These are phyloP conservation scores for Apistogramma diplotaenia DNA, from an alignment of 2,113 vertebrate species.

Conservation along the genomic window DNA sequence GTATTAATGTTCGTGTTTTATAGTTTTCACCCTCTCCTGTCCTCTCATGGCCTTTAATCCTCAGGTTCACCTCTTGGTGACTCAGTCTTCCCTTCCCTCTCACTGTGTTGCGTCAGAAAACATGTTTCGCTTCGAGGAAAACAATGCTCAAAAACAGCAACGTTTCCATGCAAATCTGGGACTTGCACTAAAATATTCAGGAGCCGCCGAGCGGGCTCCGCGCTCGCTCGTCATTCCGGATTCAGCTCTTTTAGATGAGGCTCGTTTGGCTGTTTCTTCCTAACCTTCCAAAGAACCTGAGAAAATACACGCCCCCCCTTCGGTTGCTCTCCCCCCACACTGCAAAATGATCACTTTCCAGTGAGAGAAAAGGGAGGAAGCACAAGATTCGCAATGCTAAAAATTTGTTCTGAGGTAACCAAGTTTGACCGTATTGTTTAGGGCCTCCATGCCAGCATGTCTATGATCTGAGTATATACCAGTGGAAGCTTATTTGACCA, in stretches of 20 bases:
- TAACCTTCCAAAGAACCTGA: background rate
- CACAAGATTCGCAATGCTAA: background rate
- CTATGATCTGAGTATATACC: background rate
- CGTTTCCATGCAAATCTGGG: slow-evolving; percentile 17
- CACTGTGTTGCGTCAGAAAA: slow-evolving; percentile 13
- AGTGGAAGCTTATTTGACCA: background rate
- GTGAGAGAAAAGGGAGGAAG: background rate
- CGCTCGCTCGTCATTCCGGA: slow-evolving; percentile 1
- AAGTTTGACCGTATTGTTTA: background rate
- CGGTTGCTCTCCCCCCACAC: background rate
- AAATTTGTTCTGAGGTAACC: background rate
- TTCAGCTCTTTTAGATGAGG: background rate
- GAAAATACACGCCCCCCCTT: background rate
- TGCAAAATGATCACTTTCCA: background rate
- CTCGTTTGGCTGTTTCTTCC: background rate
- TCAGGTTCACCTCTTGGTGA: background rate
- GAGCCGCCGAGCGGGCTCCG: background rate
- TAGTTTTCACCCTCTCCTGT: background rate
- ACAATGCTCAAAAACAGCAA: slow-evolving; percentile 14
- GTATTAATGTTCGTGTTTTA: background rate
- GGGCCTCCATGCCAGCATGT: accelerated
- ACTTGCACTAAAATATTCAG: slow-evolving; percentile 32
- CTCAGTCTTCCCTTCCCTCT: background rate
- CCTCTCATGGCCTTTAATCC: slow-evolving; percentile 15
- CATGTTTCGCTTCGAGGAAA: background rate